Evolutionary conservation across 2,797 vertebrate species (phyloP).

Genomic region (Eurystomus glaucurus): DNA sequence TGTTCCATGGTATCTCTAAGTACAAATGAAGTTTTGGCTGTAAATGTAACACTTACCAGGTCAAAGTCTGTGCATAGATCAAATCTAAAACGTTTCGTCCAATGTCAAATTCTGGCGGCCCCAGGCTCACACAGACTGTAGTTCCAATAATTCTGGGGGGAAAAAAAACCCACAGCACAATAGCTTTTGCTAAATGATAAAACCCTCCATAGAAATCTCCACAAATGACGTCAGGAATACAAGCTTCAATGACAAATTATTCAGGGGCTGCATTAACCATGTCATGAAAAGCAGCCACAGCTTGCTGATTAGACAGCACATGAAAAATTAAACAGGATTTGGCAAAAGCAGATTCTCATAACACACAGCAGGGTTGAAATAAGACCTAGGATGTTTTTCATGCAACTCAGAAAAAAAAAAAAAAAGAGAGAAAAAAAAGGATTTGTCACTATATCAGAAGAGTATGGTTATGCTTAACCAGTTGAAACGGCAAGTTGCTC

Average conservation of each 20-base stretch:
- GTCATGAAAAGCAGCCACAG: neutral
- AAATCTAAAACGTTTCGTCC: constrained; percentile 94
- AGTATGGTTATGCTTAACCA: neutral
- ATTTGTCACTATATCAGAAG: neutral
- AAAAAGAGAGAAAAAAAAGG: too few species aligned
- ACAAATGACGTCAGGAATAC: neutral
- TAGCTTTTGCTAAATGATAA: neutral
- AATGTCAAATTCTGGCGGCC: constrained; percentile 94
- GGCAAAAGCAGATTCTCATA: neutral
- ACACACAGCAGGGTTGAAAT: neutral
- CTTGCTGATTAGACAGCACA: neutral
- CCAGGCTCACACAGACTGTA: constrained; percentile 78
- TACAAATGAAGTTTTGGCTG: neutral
- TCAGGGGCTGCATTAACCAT: neutral
- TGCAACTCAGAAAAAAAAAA: neutral
- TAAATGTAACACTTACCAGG: constrained; percentile 86
- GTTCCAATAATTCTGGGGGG: constrained; percentile 89
- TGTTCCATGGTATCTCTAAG: neutral
- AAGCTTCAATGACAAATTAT: neutral
- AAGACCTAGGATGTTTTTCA: neutral
- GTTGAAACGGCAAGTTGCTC: neutral
- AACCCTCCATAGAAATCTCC: neutral
- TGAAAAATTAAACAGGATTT: neutral
- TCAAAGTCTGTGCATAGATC: constrained; percentile 95
- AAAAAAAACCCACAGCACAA: fast-evolving